Conservation (phyloP, 2,888 invertebrate genomes). For the Taenaris catops region DNA sequence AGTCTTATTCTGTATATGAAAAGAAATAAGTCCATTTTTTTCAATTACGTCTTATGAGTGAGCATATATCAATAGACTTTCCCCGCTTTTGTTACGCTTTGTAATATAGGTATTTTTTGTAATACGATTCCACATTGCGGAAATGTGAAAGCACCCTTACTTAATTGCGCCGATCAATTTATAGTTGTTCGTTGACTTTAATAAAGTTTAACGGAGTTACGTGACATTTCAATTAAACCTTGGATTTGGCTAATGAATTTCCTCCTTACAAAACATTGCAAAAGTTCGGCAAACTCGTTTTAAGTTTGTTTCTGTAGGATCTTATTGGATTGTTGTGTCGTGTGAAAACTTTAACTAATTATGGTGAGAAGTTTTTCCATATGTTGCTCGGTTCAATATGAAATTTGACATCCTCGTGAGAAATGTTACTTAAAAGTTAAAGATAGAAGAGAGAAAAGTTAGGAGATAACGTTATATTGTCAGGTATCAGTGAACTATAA, state of each 20-base stretch:
- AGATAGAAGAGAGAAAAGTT: no score
- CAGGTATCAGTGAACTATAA: no score
- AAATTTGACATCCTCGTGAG: constrained; percentile 11
- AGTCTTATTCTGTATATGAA: no score
- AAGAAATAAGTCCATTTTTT: no score
- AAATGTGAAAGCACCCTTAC: not conserved
- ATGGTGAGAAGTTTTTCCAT: constrained; percentile 16
- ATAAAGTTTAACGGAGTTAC: constrained; percentile 33
- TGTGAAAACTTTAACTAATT: constrained; percentile 18
- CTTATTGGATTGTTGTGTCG: constrained; percentile 18
- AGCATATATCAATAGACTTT: no score
- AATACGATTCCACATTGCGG: not conserved
- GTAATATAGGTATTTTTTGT: not conserved
- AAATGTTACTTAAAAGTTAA: no score
- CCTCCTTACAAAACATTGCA: constrained; percentile 39
- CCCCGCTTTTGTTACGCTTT: no score
- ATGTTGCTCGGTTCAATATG: constrained; percentile 16
- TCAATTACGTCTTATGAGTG: no score
- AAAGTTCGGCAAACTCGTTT: constrained; percentile 43
- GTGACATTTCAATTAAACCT: constrained; percentile 60
- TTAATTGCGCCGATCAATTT: constrained; percentile 10
- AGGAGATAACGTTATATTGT: no score
- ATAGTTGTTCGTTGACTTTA: constrained; percentile 17
- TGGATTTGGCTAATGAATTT: constrained; percentile 53
- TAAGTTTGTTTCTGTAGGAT: constrained; percentile 41